These are phyloP conservation scores for Ibycter americanus DNA, from an alignment of 2,797 vertebrate species.

Conservation along the genomic window DNA sequence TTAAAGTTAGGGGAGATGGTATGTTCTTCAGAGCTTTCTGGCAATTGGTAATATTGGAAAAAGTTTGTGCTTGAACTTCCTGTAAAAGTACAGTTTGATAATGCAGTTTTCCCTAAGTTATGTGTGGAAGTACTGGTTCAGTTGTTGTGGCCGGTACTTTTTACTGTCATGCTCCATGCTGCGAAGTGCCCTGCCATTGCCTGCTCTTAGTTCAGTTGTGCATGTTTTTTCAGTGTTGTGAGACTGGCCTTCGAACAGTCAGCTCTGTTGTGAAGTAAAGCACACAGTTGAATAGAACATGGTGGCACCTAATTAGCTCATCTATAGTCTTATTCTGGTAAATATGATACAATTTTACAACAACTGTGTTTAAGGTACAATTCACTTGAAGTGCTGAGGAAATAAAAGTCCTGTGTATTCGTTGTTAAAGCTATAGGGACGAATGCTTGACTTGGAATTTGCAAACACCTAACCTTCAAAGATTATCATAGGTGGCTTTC, in stretches of 20 bases:
- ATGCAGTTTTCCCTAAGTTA: background rate
- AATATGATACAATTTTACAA: background rate
- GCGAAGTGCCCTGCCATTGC: background rate
- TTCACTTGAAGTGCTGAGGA: background rate
- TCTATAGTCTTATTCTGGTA: background rate
- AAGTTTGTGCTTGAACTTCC: background rate
- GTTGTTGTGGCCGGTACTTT: background rate
- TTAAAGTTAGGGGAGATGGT: background rate
- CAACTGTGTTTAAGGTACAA: background rate
- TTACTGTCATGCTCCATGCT: background rate
- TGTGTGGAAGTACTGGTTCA: background rate
- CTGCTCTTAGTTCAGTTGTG: background rate
- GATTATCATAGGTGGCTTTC: slow-evolving; percentile 23
- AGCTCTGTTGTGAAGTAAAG: slow-evolving; percentile 19
- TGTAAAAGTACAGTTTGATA: background rate
- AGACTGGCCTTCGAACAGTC: background rate
- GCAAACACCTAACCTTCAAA: slow-evolving; percentile 13
- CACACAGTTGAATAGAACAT: background rate
- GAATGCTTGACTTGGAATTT: slow-evolving; percentile 35
- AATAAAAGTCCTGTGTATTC: background rate
- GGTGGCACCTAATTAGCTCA: background rate
- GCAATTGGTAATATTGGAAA: slow-evolving; percentile 16
- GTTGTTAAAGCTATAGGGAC: background rate
- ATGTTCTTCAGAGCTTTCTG: background rate
- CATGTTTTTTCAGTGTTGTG: background rate